Evolutionary conservation across 2,113 vertebrate species (phyloP), one percentile per base, ranked within the genome.

Genomic region (Emydocephalus ijimae): DNA sequence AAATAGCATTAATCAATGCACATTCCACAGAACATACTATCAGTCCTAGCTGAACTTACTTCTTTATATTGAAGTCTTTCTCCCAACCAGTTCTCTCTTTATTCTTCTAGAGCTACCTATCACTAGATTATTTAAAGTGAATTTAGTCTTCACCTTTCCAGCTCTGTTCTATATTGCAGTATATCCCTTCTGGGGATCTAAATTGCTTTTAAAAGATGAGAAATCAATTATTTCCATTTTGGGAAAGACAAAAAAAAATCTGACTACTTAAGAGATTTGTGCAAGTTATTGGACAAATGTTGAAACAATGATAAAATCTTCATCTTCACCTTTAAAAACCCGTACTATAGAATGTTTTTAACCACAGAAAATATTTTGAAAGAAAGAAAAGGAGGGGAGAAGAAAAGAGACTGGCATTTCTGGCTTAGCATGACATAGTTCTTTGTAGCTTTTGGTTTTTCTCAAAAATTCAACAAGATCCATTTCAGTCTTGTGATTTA

Each of bases 141-240:
- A 92, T 59, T 48, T 29, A 59, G 55, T 26, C 57, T 39, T 20
- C n/a, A 48, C 15, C 5, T 24, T 39, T 14, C 24, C 61, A 88
- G 18, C n/a, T 18, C 7, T 18, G n/a, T 26, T 39, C 15, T 64
- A 29, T n/a, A 4, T 89, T 89, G 3, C 48, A 48, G 48, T 48
- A 48, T 23, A 26, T 89, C 12, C 54, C 90, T 89, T 90, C 55
- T 45, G 69, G 56, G 90, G 54, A 55, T 85, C 55, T 39, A 93
- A 86, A 86, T 59, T 89, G 74, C 90, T 89, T 88, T 57, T 64
- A 81, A 48, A 85, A 93, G 64, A 89, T 85, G 55, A 89, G 15
- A 85, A 93, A 91, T 91, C 90, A 91, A 89, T 93, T 89, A 45
- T 64, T 88, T 45, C 45, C 56, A 85, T 91, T 89, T 91, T 54